A percentile compares a stretch with the other conserved stretches of the same genome.
Evolutionary conservation across 2,113 vertebrate species (phyloP).

Genomic region (Dendrocopos noguchii): DNA sequence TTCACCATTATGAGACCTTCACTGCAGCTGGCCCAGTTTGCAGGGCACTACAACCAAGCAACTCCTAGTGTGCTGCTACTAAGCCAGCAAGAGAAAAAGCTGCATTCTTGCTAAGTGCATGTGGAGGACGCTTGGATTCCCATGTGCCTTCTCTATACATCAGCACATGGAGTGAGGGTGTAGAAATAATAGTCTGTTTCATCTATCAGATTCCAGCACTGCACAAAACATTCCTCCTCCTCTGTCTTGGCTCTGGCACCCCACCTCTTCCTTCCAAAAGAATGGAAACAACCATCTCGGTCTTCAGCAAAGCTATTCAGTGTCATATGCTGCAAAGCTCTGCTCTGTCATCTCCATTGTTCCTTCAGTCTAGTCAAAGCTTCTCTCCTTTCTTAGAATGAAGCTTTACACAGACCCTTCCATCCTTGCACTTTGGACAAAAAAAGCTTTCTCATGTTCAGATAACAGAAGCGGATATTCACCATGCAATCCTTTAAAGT

Average conservation of each 20-base stretch:
- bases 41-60: background rate
- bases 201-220: background rate
- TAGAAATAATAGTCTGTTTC: background rate
- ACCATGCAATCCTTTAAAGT: background rate
- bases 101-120: background rate
- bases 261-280: background rate
- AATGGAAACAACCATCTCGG: background rate
- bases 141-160: background rate
- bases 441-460: background rate
- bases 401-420: background rate
- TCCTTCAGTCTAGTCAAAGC: background rate
- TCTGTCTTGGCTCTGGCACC: background rate
- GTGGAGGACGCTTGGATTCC: background rate
- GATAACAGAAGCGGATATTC: background rate
- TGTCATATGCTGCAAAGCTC: background rate
- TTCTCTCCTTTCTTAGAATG: background rate
- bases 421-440: background rate
- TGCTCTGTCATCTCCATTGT: background rate
- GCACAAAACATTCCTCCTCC: conserved; percentile 13
- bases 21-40: background rate
- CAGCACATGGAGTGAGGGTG: background rate
- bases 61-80: background rate
- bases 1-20: background rate
- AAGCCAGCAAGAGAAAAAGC: background rate
- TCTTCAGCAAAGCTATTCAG: background rate